These are phyloP conservation scores for Balaeniceps rex DNA, from an alignment of 2,113 vertebrate species.

Conservation along the genomic window DNA sequence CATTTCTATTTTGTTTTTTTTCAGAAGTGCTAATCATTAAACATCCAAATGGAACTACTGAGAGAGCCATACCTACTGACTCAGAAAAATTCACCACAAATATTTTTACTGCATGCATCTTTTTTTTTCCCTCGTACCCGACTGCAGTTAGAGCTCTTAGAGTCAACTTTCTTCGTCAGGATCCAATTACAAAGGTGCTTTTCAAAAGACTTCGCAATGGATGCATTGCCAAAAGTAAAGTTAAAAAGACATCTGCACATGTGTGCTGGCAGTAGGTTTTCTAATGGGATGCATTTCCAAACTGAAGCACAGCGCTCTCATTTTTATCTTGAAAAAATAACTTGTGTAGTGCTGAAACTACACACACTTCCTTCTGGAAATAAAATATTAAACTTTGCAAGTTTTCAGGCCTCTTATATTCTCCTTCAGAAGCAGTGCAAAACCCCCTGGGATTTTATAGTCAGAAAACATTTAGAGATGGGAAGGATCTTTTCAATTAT, in stretches of 20 bases:
- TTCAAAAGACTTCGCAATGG: slow-evolving; percentile 16
- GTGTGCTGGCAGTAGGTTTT: not conserved
- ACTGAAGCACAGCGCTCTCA: not conserved
- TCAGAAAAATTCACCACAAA: not conserved
- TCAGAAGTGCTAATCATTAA: not conserved
- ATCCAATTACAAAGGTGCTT: slow-evolving; percentile 45
- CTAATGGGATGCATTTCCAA: not conserved
- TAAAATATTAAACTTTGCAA: not conserved
- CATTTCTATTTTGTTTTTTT: not conserved
- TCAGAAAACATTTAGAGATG: not conserved
- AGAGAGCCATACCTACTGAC: not conserved
- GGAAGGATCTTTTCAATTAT: slow-evolving; percentile 34
- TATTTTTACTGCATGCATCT: not conserved
- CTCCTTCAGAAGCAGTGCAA: not conserved
- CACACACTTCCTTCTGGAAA: not conserved
- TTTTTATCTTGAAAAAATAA: not conserved
- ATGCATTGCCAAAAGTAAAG: not conserved
- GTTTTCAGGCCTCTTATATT: not conserved
- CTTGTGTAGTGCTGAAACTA: not conserved
- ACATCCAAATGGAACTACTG: not conserved
- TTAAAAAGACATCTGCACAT: not conserved
- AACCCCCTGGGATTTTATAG: not conserved
- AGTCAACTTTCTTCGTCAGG: not conserved
- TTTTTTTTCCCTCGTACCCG: not conserved
- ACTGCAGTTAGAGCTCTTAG: not conserved